Percentiles rank a stretch among this genome's conserved stretches.
Evolutionary conservation across 2,797 vertebrate genomes (phyloP).

Genomic region (Discoglossus pictus): DNA sequence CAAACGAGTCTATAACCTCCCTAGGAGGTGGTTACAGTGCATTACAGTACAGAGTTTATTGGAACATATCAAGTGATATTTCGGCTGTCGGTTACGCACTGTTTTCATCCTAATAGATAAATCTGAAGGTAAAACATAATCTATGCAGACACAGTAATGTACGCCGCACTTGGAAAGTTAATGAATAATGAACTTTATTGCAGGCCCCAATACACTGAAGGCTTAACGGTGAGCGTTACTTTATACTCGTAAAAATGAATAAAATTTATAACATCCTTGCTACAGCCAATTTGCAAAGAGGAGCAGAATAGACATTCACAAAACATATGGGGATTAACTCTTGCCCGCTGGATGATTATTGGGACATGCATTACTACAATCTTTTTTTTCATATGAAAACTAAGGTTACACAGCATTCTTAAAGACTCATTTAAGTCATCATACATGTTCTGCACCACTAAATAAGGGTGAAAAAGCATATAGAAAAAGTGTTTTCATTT

Average conservation of each 20-base stretch:
- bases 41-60: too few species aligned
- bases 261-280: background rate
- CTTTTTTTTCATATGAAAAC: too few species aligned
- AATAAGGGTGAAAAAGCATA: too few species aligned
- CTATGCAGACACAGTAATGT: conserved; percentile 25
- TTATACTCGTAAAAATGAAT: conserved; percentile 38
- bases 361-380: too few species aligned
- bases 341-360: background rate
- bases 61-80: too few species aligned
- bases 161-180: conserved; percentile 47
- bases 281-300: conserved; percentile 27
- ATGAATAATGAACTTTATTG: conserved; percentile 55
- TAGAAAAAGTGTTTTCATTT: too few species aligned
- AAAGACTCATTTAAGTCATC: too few species aligned
- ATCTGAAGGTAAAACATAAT: conserved; percentile 50
- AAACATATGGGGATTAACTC: conserved; percentile 12
- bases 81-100: too few species aligned
- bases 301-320: background rate
- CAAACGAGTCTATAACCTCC: too few species aligned
- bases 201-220: conserved; percentile 23
- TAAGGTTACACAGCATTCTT: too few species aligned
- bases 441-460: too few species aligned
- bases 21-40: too few species aligned
- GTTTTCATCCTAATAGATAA: background rate
- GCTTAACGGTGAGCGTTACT: conserved; percentile 28